These are phyloP conservation scores for Hydrotaea cyrtoneurina DNA, from an alignment of 2,888 invertebrate genomes.

Conservation along the genomic window DNA sequence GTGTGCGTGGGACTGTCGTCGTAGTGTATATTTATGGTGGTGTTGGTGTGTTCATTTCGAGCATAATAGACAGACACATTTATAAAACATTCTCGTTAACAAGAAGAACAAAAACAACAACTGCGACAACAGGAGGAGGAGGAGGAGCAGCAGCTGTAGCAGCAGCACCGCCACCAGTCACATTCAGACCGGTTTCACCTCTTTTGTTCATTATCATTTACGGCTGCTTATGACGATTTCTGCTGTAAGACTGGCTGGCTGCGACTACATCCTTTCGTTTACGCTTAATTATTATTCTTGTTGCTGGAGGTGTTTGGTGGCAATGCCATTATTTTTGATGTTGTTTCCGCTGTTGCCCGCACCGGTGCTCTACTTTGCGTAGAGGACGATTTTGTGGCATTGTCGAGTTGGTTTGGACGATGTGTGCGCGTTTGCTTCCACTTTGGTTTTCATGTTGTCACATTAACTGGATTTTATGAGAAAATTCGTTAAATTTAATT, in stretches of 20 bases:
- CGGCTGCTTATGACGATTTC: neutral
- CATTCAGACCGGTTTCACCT: neutral
- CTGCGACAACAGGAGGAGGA: too few relatives aligned
- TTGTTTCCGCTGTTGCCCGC: too few relatives aligned
- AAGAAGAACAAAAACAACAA: too few relatives aligned
- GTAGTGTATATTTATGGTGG: too few relatives aligned
- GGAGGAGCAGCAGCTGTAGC: too few relatives aligned
- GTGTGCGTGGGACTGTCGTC: too few relatives aligned
- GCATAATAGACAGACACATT: too few relatives aligned
- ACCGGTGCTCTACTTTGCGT: too few relatives aligned
- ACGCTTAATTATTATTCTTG: neutral
- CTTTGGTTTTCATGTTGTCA: slow-evolving; percentile 50
- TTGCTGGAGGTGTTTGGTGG: neutral
- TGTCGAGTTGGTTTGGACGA: neutral
- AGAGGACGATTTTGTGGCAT: neutral
- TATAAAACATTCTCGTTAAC: too few relatives aligned
- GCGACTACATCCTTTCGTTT: neutral
- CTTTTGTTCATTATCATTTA: neutral
- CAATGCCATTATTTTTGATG: neutral
- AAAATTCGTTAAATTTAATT: slow-evolving; percentile 61
- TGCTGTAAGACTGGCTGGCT: neutral
- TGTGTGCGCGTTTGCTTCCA: neutral
- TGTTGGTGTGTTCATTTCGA: too few relatives aligned
- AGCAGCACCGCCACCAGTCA: too few relatives aligned
- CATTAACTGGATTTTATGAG: slow-evolving; percentile 62